Conservation (phyloP, 2,888 invertebrate genomes). For the Flexamia atlantica region DNA sequence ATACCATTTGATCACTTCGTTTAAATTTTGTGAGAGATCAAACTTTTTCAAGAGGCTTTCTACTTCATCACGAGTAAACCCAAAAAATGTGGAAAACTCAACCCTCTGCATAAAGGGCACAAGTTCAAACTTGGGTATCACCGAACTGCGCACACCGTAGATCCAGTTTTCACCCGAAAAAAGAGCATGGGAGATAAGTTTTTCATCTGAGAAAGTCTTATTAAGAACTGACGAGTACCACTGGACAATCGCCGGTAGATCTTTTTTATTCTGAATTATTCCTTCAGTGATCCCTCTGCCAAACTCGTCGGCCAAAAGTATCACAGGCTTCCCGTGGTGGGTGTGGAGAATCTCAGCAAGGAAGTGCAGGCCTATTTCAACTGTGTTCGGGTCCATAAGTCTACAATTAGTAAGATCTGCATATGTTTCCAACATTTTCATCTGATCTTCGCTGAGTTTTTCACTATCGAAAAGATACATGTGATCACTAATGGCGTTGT, state of each 20-base stretch:
- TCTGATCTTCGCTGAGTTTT: conserved; percentile 29
- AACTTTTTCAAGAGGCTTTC: conserved; percentile 4
- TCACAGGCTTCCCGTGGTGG: conserved; percentile 48
- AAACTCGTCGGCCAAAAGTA: conserved; percentile 34
- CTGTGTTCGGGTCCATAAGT: conserved; percentile 11
- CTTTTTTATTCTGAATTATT: background rate
- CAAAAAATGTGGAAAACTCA: conserved; percentile 8
- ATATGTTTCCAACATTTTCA: conserved; percentile 28
- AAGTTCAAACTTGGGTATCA: background rate
- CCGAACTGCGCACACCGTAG: conserved; percentile 17
- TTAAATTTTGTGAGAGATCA: background rate
- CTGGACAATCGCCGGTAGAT: background rate
- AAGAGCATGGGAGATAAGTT: conserved; percentile 13
- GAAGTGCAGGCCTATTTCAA: conserved; percentile 4
- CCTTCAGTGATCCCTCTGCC: conserved; percentile 43
- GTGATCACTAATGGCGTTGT: conserved; percentile 46
- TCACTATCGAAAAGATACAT: conserved; percentile 42
- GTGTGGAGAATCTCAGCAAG: conserved; percentile 2
- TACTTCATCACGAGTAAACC: conserved; percentile 39
- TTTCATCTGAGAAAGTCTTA: conserved; percentile 14
- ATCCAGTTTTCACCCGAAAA: conserved; percentile 29
- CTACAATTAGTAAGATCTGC: conserved; percentile 26
- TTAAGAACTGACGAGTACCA: conserved; percentile 37
- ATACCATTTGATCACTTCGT: conserved; percentile 39
- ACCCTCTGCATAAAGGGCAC: conserved; percentile 37